A percentile compares a stretch with the other conserved stretches of the same genome.
Evolutionary conservation across 2,113 vertebrate genomes (phyloP).

Genomic region (Ophthalmolycus amberensis): DNA sequence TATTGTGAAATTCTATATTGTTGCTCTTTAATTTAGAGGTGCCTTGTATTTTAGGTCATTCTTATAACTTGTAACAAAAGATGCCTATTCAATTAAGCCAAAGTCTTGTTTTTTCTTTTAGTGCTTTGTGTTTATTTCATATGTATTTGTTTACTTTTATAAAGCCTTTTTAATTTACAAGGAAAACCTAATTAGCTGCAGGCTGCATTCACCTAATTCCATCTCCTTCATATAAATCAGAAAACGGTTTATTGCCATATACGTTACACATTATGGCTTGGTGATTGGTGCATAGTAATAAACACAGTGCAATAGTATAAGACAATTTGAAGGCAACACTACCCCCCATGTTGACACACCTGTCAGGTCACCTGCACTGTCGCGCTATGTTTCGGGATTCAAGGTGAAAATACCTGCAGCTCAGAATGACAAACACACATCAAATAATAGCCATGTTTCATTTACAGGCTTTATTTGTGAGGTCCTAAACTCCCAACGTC

Average conservation of each 20-base stretch:
- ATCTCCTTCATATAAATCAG: not conserved
- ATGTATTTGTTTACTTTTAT: not conserved
- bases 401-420: not conserved
- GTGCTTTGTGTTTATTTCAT: not conserved
- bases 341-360: no score
- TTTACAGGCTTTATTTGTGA: not conserved
- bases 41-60: not conserved
- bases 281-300: no score
- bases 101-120: not conserved
- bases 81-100: not conserved
- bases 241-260: no score
- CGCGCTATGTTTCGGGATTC: no score
- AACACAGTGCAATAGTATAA: no score
- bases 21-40: not conserved
- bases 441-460: not conserved
- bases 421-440: not conserved
- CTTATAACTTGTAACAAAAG: not conserved
- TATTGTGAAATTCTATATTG: not conserved
- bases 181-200: not conserved
- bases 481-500: not conserved
- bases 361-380: no score
- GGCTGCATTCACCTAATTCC: not conserved
- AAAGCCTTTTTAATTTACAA: not conserved
- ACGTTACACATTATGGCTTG: no score
- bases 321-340: conserved; percentile 28